Evolutionary conservation across 2,113 vertebrate genomes (phyloP).

Genomic region (Lota lota): DNA sequence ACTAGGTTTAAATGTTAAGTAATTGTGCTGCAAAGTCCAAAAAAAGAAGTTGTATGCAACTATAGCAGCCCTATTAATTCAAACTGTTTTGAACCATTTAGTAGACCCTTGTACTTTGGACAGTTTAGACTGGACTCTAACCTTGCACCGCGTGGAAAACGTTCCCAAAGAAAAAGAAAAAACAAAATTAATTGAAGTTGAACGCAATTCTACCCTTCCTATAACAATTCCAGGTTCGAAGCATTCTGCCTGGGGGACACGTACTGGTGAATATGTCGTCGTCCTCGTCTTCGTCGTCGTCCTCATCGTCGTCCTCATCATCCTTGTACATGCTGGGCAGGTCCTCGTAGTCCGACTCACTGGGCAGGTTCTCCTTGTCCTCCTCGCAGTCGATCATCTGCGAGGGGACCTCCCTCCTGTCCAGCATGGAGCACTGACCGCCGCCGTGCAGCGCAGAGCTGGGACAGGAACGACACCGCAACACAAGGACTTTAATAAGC

Average conservation of each 20-base stretch:
- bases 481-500: background rate
- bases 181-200: background rate
- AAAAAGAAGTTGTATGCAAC: too few species aligned
- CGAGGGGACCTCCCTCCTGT: conserved; percentile 90
- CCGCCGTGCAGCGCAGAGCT: conserved; percentile 85
- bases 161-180: background rate
- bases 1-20: too few species aligned
- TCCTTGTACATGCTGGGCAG: conserved; percentile 90
- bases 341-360: conserved; percentile 91
- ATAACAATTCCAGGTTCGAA: too few species aligned
- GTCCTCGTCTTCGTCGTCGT: conserved; percentile 83
- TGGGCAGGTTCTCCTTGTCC: conserved; percentile 98
- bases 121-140: too few species aligned
- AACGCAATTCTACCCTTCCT: too few species aligned
- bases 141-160: too few species aligned
- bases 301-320: conserved; percentile 86
- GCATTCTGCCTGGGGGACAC: conserved; percentile 8
- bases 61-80: too few species aligned
- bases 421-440: conserved; percentile 80
- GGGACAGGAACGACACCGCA: background rate
- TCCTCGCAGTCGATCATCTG: conserved; percentile 95
- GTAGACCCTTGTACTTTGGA: too few species aligned
- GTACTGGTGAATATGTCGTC: conserved; percentile 92
- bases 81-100: too few species aligned
- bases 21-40: too few species aligned